Evolutionary conservation across 2,113 vertebrate species (phyloP).

Genomic region (Toxostoma redivivum): DNA sequence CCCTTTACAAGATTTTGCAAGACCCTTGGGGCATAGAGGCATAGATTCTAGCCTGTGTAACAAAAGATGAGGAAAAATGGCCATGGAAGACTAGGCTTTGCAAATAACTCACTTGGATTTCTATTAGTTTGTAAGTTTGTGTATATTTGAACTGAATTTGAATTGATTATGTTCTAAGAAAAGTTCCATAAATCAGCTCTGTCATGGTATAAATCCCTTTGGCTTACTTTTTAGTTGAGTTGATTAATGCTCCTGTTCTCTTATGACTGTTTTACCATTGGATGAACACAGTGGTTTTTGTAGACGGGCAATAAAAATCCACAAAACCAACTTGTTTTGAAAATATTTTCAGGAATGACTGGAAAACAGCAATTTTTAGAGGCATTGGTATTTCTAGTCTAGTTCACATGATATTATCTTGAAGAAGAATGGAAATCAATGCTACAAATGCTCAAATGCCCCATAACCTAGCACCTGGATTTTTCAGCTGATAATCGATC

Average conservation of each 20-base stretch:
- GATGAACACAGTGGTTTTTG: neutral
- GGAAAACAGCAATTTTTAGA: neutral
- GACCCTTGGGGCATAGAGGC: neutral
- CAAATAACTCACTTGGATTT: neutral
- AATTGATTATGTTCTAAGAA: neutral
- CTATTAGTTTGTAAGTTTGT: neutral
- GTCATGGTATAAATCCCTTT: neutral
- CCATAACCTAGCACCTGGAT: neutral
- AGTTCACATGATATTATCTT: neutral
- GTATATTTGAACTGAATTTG: neutral
- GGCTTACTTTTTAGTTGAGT: neutral
- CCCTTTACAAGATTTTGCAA: neutral
- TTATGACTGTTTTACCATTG: neutral
- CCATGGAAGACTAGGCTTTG: neutral
- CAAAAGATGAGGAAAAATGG: neutral
- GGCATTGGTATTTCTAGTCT: neutral
- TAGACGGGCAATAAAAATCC: neutral
- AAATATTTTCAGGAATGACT: neutral
- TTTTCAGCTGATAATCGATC: neutral
- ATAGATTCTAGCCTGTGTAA: neutral
- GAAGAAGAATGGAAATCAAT: neutral
- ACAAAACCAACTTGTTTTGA: neutral
- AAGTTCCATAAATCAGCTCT: neutral
- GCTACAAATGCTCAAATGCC: neutral
- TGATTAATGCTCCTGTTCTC: neutral